A percentile compares a stretch with the other conserved stretches of the same genome.
phyloP scores from a whole-genome alignment of 2,113 vertebrate species.

The Xyrauchen texanus region DNA sequence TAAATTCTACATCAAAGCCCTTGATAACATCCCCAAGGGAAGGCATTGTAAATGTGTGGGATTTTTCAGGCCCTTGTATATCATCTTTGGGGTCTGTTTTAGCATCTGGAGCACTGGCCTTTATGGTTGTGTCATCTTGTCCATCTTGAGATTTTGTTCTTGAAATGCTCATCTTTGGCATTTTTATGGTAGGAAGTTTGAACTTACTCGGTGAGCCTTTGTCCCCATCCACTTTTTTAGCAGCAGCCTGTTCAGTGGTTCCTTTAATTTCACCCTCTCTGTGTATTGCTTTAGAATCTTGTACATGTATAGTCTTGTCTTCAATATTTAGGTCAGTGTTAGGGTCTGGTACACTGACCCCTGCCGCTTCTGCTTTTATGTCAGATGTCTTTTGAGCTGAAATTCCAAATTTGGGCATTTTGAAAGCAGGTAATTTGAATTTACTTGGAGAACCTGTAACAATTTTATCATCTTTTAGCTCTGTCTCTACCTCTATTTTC shows the following conservation, averaged over 20 bases:
- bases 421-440: conserved; percentile 59
- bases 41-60: conserved; percentile 61
- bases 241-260: conserved; percentile 6
- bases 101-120: conserved; percentile 36
- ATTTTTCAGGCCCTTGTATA: conserved; percentile 57
- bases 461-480: conserved; percentile 35
- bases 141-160: conserved; percentile 60
- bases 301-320: background rate
- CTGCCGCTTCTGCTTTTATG: background rate
- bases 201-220: conserved; percentile 68
- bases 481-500: conserved; percentile 28
- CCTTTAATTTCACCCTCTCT: conserved; percentile 32
- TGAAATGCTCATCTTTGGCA: conserved; percentile 65
- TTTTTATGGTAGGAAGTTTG: conserved; percentile 68
- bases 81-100: conserved; percentile 44
- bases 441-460: conserved; percentile 48
- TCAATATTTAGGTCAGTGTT: conserved; percentile 23
- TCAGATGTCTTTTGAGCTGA: conserved; percentile 29
- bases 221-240: background rate
- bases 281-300: background rate
- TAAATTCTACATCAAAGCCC: conserved; percentile 70
- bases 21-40: conserved; percentile 65
- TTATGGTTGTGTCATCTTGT: conserved; percentile 45
- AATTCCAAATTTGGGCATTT: conserved; percentile 55
- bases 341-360: conserved; percentile 12